Base-by-base conservation (phyloP, 2,888 invertebrate genomes). In the Litoditis marina region DNA sequence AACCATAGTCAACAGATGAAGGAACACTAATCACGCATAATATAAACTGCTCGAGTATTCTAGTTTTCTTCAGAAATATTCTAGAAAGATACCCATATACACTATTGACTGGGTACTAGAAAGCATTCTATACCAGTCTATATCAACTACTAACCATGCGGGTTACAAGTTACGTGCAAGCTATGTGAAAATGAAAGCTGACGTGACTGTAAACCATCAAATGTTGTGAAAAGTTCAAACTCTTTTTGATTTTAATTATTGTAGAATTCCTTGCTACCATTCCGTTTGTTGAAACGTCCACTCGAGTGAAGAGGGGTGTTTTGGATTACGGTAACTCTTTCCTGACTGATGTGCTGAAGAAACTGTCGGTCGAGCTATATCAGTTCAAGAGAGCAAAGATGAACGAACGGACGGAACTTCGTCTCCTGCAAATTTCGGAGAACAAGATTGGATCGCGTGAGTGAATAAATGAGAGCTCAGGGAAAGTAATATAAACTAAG, bases 261-360 rank as follows among this genome's bases (percentile, higher is more conserved):
- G 50, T 55, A 74, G 76, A 70, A 47, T 74, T 76, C 53, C 59
- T 76, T 7, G 65, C 69, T 16, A 60, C 61, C 22, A 63, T 65
- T 22, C 31, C 49, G 8, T 30, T 42, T 13, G 52, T 68, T 46
- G 56, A 66, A 30, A 28, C n/a, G 31, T 11, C 30, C 13, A 25
- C 42, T 44, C 19, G 59, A 54, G 2, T 66, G 52, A 46, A 58
- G 61, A 63, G 54, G 31, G 53, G 36, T 34, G 50, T 50, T 2
- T 30, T 51, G 27, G 55, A 58, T 8, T 56, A 34, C 31, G 59
- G 55, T 2, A 61, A 62, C 32, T 39, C 64, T 8, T 67, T 67
- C 42, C 59, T 76, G 22, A 64, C 69, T n/a, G 69, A 73, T 22
- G 71, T 72, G 2, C 59, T 76, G 27, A 66, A 68, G 31, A 56